phyloP scores from a whole-genome alignment of 2,113 vertebrate genomes.

The Eclectus roratus region DNA sequence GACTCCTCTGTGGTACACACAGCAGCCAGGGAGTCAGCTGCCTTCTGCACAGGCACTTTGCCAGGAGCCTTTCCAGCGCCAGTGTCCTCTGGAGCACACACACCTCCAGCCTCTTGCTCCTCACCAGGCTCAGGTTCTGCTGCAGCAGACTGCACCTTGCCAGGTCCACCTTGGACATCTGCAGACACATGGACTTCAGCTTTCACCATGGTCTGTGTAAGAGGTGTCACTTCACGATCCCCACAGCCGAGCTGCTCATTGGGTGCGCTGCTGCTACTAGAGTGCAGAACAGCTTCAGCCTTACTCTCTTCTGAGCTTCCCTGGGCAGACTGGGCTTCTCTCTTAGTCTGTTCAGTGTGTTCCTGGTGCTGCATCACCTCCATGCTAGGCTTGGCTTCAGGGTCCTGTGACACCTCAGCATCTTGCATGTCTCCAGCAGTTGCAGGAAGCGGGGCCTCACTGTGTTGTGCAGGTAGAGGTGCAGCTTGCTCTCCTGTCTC shows the following conservation, averaged over 20 bases:
- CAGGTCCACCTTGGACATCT: background rate
- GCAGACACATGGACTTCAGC: constrained; percentile 19
- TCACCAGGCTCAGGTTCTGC: rapidly evolving
- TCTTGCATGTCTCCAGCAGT: rapidly evolving
- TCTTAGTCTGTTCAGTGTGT: rapidly evolving
- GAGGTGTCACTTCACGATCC: rapidly evolving
- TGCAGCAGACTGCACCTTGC: background rate
- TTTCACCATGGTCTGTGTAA: background rate
- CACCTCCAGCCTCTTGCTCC: background rate
- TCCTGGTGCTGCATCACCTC: background rate
- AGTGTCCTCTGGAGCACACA: background rate
- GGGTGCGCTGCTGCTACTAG: rapidly evolving
- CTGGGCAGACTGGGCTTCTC: background rate
- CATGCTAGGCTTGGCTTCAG: background rate
- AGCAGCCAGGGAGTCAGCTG: background rate
- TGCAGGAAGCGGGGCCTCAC: rapidly evolving
- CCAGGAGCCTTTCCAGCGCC: background rate
- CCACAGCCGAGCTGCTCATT: rapidly evolving
- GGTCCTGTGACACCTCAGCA: background rate
- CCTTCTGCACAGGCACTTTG: background rate
- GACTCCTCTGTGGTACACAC: rapidly evolving
- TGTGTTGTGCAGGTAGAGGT: rapidly evolving
- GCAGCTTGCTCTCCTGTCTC: background rate
- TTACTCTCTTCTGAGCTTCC: rapidly evolving
- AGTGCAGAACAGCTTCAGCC: background rate